Evolutionary conservation across 2,113 vertebrate genomes (phyloP).

Genomic region (Urocynchramus pylzowi): DNA sequence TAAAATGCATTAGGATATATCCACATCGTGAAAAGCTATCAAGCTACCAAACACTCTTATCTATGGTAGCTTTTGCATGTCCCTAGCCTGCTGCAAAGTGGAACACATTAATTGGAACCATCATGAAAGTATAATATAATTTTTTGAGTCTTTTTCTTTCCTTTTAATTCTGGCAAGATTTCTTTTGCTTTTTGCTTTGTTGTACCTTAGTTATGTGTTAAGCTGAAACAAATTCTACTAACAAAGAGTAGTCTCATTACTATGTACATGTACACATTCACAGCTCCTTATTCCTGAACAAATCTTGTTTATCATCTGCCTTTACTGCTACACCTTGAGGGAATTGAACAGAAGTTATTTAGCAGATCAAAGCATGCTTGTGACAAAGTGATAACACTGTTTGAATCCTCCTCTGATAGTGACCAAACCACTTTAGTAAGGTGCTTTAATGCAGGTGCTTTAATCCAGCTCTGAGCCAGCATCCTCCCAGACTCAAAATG

Average conservation of each 20-base stretch:
- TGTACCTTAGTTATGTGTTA: background rate
- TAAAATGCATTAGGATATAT: constrained; percentile 35
- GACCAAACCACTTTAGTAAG: background rate
- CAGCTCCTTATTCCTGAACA: background rate
- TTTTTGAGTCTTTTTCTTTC: background rate
- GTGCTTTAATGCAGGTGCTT: background rate
- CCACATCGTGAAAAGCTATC: background rate
- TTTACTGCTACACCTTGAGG: background rate
- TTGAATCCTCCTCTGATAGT: background rate
- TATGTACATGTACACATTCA: background rate
- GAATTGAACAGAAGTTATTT: background rate
- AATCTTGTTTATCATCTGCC: background rate
- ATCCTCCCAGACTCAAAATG: background rate
- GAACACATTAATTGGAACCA: background rate
- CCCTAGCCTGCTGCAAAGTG: constrained; percentile 26
- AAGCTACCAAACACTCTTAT: constrained; percentile 1
- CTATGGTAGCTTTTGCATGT: background rate
- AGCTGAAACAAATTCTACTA: background rate
- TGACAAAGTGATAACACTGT: background rate
- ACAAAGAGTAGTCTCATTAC: background rate
- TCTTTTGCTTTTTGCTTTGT: background rate
- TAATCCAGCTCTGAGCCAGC: background rate
- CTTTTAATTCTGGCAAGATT: background rate
- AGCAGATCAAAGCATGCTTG: background rate
- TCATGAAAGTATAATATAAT: background rate